Evolutionary conservation across 2,888 invertebrate species (phyloP).

Genomic region (Sphinx pinastri): DNA sequence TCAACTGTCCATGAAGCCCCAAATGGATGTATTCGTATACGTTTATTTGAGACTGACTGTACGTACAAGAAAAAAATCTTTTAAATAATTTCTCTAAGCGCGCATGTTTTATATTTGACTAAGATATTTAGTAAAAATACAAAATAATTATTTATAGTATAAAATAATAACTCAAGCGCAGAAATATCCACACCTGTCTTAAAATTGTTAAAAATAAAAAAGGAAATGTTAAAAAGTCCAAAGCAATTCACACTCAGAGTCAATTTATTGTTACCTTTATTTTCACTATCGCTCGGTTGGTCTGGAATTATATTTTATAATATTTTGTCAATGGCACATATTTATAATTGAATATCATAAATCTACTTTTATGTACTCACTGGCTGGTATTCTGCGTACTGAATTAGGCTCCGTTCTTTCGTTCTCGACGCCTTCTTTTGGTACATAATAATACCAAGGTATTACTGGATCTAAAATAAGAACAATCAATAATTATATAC

Average conservation of each 20-base stretch:
- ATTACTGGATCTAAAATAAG: constrained; percentile 91
- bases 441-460: constrained; percentile 96
- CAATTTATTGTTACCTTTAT: constrained; percentile 68
- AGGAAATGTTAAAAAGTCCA: constrained; percentile 41
- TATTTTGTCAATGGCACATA: constrained; percentile 23
- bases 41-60: too few species aligned
- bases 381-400: constrained; percentile 85
- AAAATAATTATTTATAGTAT: too few species aligned
- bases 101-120: too few species aligned
- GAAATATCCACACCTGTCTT: constrained; percentile 21
- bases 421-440: constrained; percentile 87
- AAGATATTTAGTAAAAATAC: too few species aligned
- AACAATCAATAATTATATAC: not conserved
- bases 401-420: constrained; percentile 89
- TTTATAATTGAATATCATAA: not conserved
- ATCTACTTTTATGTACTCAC: constrained; percentile 56
- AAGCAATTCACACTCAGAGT: constrained; percentile 43
- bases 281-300: constrained; percentile 70
- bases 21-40: too few species aligned
- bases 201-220: constrained; percentile 35
- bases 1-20: too few species aligned
- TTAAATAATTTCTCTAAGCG: too few species aligned
- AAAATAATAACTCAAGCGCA: not conserved
- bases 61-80: too few species aligned
- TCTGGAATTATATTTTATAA: constrained; percentile 58